Percentiles rank a stretch among this genome's conserved stretches.
phyloP scores from a whole-genome alignment of 2,797 vertebrate species.

The Choloepus didactylus region DNA sequence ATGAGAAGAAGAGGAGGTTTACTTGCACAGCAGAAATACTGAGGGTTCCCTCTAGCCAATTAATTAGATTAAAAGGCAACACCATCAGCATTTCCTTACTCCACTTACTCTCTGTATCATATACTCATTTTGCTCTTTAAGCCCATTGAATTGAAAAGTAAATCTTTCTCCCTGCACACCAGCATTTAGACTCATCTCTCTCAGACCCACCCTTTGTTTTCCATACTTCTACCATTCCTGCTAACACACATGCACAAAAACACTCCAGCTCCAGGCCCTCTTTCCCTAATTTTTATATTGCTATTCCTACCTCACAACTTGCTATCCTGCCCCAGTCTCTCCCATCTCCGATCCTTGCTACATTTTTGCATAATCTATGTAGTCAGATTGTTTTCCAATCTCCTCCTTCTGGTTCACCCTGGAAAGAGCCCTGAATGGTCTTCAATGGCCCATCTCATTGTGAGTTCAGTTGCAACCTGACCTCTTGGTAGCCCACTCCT shows the following conservation, averaged over 20 bases:
- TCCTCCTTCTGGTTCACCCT: background rate
- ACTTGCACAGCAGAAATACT: background rate
- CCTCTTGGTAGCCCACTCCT: background rate
- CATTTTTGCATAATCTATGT: background rate
- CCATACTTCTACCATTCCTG: background rate
- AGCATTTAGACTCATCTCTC: background rate
- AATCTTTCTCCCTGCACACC: background rate
- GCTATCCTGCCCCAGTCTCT: background rate
- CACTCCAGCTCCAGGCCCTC: background rate
- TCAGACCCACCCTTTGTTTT: background rate
- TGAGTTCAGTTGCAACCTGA: background rate
- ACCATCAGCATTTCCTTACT: background rate
- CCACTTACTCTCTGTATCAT: background rate
- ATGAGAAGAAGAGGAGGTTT: background rate
- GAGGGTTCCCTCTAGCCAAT: background rate
- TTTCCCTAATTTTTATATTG: background rate
- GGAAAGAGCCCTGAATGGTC: background rate
- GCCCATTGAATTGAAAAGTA: background rate
- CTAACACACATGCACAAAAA: background rate
- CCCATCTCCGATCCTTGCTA: background rate
- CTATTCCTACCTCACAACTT: background rate
- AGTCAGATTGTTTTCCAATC: background rate
- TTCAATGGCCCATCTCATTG: accelerated
- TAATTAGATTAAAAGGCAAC: slow-evolving; percentile 41
- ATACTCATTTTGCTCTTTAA: slow-evolving; percentile 3